phyloP scores from a whole-genome alignment of 2,797 vertebrate genomes.

The Enteromius fasciolatus region DNA sequence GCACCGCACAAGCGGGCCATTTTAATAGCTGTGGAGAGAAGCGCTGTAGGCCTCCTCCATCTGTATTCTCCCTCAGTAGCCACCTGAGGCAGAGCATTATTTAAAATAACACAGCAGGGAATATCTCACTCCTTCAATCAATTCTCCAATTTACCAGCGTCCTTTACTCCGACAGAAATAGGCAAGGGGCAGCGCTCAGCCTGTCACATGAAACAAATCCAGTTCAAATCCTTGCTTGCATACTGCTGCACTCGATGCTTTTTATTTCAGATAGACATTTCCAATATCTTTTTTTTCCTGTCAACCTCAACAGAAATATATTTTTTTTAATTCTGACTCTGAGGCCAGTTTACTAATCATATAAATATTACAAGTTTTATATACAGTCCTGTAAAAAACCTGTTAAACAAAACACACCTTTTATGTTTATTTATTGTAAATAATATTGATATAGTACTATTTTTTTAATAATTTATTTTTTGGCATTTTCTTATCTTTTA shows the following conservation, averaged over 20 bases:
- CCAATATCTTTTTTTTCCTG: too few species aligned
- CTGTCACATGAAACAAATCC: slow-evolving; percentile 74
- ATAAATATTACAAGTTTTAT: too few species aligned
- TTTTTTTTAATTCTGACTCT: too few species aligned
- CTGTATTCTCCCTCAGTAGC: slow-evolving; percentile 54
- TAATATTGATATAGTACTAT: too few species aligned
- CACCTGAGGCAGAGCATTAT: slow-evolving; percentile 64
- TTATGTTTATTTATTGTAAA: too few species aligned
- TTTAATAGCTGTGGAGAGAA: not conserved
- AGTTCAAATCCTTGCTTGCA: slow-evolving; percentile 70
- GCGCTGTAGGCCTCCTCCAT: not conserved
- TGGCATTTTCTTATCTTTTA: too few species aligned
- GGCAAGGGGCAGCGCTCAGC: slow-evolving; percentile 54
- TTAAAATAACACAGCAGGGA: slow-evolving; percentile 65
- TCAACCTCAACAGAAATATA: too few species aligned
- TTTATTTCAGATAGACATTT: too few species aligned
- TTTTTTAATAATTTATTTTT: too few species aligned
- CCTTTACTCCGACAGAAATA: slow-evolving; percentile 52
- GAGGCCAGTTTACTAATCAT: too few species aligned
- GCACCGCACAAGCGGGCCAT: not conserved
- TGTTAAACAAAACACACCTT: too few species aligned
- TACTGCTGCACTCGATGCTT: not conserved
- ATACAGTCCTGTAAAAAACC: too few species aligned
- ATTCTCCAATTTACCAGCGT: slow-evolving; percentile 60
- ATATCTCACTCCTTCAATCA: slow-evolving; percentile 63